phyloP scores from a whole-genome alignment of 2,113 vertebrate species.

The Odobenus rosmarus region DNA sequence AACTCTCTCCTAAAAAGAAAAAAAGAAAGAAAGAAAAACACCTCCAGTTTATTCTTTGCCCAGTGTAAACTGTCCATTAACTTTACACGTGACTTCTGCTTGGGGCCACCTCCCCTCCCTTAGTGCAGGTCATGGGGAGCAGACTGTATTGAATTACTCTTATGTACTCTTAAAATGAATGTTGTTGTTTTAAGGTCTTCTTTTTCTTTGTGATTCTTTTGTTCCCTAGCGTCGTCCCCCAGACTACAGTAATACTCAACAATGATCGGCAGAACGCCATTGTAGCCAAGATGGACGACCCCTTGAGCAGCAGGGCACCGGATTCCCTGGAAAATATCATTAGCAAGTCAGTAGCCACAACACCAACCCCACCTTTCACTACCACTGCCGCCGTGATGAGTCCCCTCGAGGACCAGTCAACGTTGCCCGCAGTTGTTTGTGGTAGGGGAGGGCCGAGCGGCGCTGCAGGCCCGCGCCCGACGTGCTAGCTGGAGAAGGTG shows the following conservation, averaged over 20 bases:
- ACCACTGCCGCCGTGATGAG: not conserved
- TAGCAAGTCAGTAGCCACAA: slow-evolving; percentile 92
- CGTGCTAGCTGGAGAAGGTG: not conserved
- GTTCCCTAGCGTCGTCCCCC: slow-evolving; percentile 93
- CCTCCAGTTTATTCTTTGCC: not conserved
- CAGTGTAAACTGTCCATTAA: too few relatives aligned
- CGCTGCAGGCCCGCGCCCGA: rapidly evolving
- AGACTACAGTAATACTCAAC: slow-evolving; percentile 98
- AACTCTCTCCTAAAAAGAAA: not conserved
- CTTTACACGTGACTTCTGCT: not conserved
- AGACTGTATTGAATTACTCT: slow-evolving; percentile 66
- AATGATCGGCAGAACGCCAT: slow-evolving; percentile 90
- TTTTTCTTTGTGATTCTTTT: slow-evolving; percentile 79
- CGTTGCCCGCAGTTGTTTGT: not conserved
- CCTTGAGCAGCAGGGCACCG: slow-evolving; percentile 85
- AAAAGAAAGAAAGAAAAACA: not conserved
- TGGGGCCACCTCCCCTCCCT: not conserved
- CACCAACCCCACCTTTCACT: not conserved
- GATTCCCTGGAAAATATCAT: slow-evolving; percentile 96
- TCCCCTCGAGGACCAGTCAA: not conserved
- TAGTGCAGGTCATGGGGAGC: not conserved
- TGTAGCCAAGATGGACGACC: slow-evolving; percentile 94
- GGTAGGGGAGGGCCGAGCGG: not conserved
- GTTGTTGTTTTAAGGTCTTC: slow-evolving; percentile 62
- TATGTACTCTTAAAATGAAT: slow-evolving; percentile 61